Evolutionary conservation across 2,888 invertebrate genomes (phyloP), one percentile per base, ranked within the genome.

Genomic region (Drosophila leonis): DNA sequence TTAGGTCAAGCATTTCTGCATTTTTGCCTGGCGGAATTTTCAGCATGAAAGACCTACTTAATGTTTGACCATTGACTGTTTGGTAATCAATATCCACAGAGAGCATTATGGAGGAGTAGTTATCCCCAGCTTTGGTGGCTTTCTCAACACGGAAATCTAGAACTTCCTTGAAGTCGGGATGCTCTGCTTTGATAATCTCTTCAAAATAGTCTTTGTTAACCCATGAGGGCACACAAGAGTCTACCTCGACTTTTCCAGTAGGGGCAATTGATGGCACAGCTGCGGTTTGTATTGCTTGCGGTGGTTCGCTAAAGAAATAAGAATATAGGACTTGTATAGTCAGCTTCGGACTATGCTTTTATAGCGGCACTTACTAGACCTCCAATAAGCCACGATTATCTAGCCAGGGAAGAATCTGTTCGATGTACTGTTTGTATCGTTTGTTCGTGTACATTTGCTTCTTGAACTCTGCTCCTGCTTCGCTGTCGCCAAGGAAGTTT

Each of bases 321-420:
- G 12, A 20, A 9, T 33, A 12, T 29, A 20, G n/a, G n/a, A n/a
- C n/a, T n/a, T n/a, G 1, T n/a, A 20, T 13, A 5, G 5, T 13
- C 12, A 37, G 37, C 27, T 18, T 1, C 1, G 13, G 8, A 20
- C 4, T 13, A 7, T 5, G 15, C 4, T 35, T 27, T 15, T 29
- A 18, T 9, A 20, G 42, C 1, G 24, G 1, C 1, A 44, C 56
- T 57, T 56, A 87, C 87, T 74, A 68, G 2, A 37, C 2, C 7
- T 91, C 90, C 59, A 92, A 66, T 0, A 87, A 69, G 9, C 93
- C 92, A 8, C 83, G 86, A 62, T 90, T 88, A 29, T 92, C 83
- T 57, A 93, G 49, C 91, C 91, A 92, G 10, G 92, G 92, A 2
- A 92, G 52, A 1, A 92, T 71, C 51, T 78, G 65, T 15, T 88